Percentiles rank a stretch among this genome's conserved stretches.
Evolutionary conservation across 2,888 invertebrate species (phyloP).

Genomic region (Oscheius sp.): DNA sequence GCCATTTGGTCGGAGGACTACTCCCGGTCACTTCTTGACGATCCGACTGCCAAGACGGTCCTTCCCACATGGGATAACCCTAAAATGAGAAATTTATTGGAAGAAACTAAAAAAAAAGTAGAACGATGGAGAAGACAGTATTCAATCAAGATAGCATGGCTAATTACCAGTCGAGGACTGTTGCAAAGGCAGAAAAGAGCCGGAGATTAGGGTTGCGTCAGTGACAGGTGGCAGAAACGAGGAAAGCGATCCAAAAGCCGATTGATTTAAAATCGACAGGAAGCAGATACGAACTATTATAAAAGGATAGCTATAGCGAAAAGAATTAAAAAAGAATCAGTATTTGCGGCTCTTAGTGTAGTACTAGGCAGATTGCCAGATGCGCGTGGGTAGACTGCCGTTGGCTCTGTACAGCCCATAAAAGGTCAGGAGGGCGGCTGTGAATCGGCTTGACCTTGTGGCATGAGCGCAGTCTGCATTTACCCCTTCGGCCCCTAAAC

Average conservation of each 20-base stretch:
- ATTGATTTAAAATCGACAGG: too few species aligned
- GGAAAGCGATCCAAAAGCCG: too few species aligned
- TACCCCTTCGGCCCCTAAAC: conserved; percentile 18
- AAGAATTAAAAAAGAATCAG: too few species aligned
- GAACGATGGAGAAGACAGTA: too few species aligned
- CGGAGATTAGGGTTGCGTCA: conserved; percentile 15
- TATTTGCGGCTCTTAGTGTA: too few species aligned
- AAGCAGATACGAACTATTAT: too few species aligned
- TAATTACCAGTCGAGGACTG: conserved; percentile 5
- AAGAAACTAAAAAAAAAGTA: neutral
- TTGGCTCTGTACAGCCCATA: conserved; percentile 3
- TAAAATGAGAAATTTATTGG: neutral
- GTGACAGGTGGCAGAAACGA: conserved; percentile 2
- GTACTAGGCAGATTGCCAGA: too few species aligned
- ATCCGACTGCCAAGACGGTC: conserved; percentile 27
- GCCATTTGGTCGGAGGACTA: conserved; percentile 34
- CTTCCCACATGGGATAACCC: conserved; percentile 26
- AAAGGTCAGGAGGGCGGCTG: conserved; percentile 18
- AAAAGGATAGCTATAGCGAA: too few species aligned
- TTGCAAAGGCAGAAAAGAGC: neutral
- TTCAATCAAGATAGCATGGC: neutral
- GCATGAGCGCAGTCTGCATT: conserved; percentile 16
- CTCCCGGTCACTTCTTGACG: conserved; percentile 3
- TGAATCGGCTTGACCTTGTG: conserved; percentile 24
- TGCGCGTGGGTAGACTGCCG: conserved; percentile 12